phyloP scores from a whole-genome alignment of 2,888 invertebrate genomes.

The Amblyjoppa fuscipennis region DNA sequence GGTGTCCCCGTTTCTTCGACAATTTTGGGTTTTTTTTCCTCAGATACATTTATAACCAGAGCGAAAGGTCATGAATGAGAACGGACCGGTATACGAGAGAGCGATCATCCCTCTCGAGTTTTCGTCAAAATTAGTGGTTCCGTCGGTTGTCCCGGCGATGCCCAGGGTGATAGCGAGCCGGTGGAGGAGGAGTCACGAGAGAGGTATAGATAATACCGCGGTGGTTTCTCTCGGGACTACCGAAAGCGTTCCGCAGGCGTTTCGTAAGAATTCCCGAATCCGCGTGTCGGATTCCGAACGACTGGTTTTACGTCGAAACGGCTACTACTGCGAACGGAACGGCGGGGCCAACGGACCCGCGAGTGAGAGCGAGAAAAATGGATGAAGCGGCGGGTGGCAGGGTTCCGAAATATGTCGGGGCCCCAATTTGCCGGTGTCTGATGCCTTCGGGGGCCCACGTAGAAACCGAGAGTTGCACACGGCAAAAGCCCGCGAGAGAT shows the following conservation, averaged over 20 bases:
- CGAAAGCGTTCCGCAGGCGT: constrained; percentile 72
- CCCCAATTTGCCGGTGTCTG: constrained; percentile 81
- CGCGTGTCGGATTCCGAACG: constrained; percentile 77
- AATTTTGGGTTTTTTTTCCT: constrained; percentile 13
- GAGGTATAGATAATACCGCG: constrained; percentile 9
- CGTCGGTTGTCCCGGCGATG: constrained; percentile 35
- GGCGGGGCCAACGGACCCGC: constrained; percentile 52
- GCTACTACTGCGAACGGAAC: constrained; percentile 72
- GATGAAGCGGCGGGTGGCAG: constrained; percentile 52
- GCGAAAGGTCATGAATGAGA: constrained; percentile 41
- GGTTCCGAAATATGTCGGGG: constrained; percentile 78
- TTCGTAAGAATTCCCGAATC: constrained; percentile 76
- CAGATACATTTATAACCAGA: constrained; percentile 4
- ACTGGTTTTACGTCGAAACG: constrained; percentile 79
- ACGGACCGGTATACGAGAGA: constrained; percentile 10
- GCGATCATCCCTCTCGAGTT: constrained; percentile 29
- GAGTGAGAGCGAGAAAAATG: constrained; percentile 53
- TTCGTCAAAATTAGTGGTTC: constrained; percentile 51
- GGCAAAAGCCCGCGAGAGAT: constrained; percentile 39
- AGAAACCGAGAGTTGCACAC: constrained; percentile 27
- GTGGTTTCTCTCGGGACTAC: constrained; percentile 25
- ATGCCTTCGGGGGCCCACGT: constrained; percentile 74
- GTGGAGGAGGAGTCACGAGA: background rate
- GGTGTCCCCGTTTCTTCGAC: background rate
- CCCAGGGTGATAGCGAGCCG: constrained; percentile 33